A percentile compares a stretch with the other conserved stretches of the same genome.
Evolutionary conservation across 2,797 vertebrate species (phyloP).

Genomic region (Leontocebus nigricollis): DNA sequence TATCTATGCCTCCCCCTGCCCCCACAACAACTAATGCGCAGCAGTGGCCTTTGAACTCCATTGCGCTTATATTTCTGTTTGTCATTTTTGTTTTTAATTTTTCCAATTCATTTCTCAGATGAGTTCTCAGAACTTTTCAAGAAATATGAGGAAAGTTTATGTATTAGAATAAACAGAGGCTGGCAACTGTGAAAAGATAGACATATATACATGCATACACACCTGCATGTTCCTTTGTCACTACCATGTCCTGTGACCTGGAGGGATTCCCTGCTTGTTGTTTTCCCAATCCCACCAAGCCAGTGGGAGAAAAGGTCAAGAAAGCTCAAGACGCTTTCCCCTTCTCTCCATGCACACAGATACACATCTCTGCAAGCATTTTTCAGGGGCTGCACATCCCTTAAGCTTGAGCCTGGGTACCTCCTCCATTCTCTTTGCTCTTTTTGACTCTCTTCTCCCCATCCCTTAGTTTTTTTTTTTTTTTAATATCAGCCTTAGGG

Average conservation of each 20-base stretch:
- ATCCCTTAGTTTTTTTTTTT: not conserved
- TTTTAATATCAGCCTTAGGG: not conserved
- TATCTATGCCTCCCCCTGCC: not conserved
- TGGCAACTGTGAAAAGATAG: not conserved
- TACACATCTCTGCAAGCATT: not conserved
- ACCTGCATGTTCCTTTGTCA: not conserved
- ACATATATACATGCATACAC: not conserved
- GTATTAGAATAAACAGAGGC: not conserved
- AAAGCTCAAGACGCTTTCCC: not conserved
- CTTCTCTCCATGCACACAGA: accelerated
- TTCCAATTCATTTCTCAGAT: not conserved
- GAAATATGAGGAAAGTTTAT: not conserved
- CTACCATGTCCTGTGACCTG: not conserved
- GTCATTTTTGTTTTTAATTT: not conserved
- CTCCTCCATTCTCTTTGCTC: not conserved
- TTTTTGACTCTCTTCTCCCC: not conserved
- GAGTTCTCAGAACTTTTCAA: not conserved
- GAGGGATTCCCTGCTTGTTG: not conserved
- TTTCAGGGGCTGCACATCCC: not conserved
- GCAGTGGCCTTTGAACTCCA: not conserved
- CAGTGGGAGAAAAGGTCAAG: not conserved
- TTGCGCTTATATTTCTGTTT: not conserved
- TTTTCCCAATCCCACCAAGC: not conserved
- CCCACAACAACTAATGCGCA: accelerated
- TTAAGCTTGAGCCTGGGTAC: not conserved